Evolutionary conservation across 2,113 vertebrate genomes (phyloP).

Genomic region (Neolamprologus brichardi): DNA sequence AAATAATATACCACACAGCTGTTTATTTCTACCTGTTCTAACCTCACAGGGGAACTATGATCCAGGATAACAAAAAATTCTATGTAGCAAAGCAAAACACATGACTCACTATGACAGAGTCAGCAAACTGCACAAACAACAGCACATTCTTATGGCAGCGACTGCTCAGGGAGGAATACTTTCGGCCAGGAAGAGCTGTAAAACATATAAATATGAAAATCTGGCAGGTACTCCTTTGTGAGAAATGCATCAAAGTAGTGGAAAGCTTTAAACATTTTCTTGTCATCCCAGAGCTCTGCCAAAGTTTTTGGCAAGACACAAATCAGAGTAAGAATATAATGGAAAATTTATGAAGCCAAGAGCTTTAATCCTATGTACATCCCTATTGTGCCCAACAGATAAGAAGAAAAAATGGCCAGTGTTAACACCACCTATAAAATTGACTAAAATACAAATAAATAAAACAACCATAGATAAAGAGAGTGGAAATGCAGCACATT

Average conservation of each 20-base stretch:
- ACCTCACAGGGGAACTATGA: not conserved
- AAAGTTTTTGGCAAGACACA: not conserved
- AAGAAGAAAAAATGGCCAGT: not conserved
- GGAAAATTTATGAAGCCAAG: conserved; percentile 41
- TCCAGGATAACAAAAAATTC: not conserved
- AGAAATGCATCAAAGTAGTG: not conserved
- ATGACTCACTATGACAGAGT: conserved; percentile 38
- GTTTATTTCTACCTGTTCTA: not conserved
- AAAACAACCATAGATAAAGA: not conserved
- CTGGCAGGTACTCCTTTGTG: not conserved
- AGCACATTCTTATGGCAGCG: conserved; percentile 10
- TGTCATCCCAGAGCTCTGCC: not conserved
- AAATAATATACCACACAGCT: not conserved
- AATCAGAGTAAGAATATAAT: conserved; percentile 30
- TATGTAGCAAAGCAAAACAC: not conserved
- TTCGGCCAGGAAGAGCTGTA: not conserved
- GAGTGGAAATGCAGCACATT: not conserved
- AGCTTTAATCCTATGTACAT: not conserved
- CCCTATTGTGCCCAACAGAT: not conserved
- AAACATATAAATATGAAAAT: not conserved
- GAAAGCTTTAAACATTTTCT: not conserved
- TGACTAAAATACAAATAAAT: not conserved
- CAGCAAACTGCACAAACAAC: conserved; percentile 22
- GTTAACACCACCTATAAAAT: not conserved
- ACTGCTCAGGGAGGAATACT: not conserved